Evolutionary conservation across 2,888 invertebrate species (phyloP).

Genomic region (Drosophila greeni): DNA sequence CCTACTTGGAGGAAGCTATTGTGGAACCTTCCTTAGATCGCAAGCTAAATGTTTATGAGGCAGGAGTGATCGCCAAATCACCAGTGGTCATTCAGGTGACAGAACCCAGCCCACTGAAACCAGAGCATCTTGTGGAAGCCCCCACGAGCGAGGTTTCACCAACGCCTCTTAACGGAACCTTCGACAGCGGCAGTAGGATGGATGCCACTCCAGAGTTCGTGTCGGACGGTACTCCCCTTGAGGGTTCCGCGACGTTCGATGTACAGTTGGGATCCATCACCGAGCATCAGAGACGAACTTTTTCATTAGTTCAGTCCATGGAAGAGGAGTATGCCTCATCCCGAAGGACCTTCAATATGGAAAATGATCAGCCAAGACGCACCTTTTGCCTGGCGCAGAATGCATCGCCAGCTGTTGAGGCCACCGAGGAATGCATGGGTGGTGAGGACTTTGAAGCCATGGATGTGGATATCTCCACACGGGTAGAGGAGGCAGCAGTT

Average conservation of each 20-base stretch:
- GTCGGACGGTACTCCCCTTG: not conserved
- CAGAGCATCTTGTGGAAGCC: constrained; percentile 31
- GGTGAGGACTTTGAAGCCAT: constrained; percentile 60
- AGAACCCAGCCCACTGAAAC: constrained; percentile 46
- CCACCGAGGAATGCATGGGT: constrained; percentile 43
- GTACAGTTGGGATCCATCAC: constrained; percentile 15
- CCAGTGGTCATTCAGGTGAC: constrained; percentile 42
- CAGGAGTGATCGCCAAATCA: constrained; percentile 41
- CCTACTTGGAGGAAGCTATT: constrained; percentile 65
- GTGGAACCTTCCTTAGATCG: constrained; percentile 40
- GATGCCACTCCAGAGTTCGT: not conserved
- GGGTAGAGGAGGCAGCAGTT: constrained; percentile 6
- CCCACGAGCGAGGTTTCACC: constrained; percentile 24
- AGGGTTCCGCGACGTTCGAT: constrained; percentile 28
- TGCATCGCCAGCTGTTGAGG: constrained; percentile 47
- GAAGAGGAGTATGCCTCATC: not conserved
- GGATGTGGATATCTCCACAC: constrained; percentile 68
- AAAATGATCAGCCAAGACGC: constrained; percentile 28
- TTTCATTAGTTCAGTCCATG: constrained; percentile 1
- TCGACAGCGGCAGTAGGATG: constrained; percentile 18
- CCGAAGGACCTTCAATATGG: constrained; percentile 13
- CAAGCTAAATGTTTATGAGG: constrained; percentile 10
- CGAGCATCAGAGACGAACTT: constrained; percentile 36
- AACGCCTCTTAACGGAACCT: constrained; percentile 43
- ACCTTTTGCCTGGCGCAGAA: constrained; percentile 45